Percentiles rank a stretch among this genome's conserved stretches.
These are phyloP conservation scores for Drosophila lutescens DNA, from an alignment of 2,888 invertebrate species.

Conservation along the genomic window DNA sequence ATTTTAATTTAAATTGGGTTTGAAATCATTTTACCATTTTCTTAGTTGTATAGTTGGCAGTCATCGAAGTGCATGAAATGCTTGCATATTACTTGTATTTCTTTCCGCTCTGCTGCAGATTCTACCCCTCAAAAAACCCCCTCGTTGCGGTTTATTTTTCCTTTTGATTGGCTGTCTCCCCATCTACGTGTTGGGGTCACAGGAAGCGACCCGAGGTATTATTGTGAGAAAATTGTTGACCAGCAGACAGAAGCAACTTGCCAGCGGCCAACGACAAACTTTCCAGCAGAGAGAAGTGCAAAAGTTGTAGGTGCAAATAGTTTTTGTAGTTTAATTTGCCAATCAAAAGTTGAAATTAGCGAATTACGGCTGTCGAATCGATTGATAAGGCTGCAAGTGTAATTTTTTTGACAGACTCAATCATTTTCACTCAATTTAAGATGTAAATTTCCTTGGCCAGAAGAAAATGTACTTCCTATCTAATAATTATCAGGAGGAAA, in stretches of 20 bases:
- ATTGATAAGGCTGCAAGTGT: slow-evolving; percentile 17
- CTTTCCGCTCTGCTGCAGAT: slow-evolving; percentile 27
- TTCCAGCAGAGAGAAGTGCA: slow-evolving; percentile 36
- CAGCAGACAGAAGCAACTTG: slow-evolving; percentile 29
- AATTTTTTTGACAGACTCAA: neutral
- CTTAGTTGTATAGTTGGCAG: slow-evolving; percentile 10
- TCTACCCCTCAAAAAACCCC: neutral
- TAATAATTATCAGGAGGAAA: slow-evolving; percentile 7
- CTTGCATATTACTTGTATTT: slow-evolving; percentile 67
- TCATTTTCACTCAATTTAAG: neutral
- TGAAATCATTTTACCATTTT: too few relatives aligned
- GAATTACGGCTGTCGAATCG: slow-evolving; percentile 26
- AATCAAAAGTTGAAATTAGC: slow-evolving; percentile 46
- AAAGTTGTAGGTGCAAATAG: slow-evolving; percentile 50
- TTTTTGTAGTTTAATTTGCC: slow-evolving; percentile 52
- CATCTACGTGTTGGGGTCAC: slow-evolving; percentile 45
- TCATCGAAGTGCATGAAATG: slow-evolving; percentile 63
- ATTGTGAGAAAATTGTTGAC: slow-evolving; percentile 65
- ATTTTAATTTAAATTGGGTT: too few relatives aligned
- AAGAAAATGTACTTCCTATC: neutral
- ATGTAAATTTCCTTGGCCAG: neutral
- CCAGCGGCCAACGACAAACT: slow-evolving; percentile 34
- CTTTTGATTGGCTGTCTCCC: slow-evolving; percentile 63
- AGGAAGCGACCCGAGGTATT: slow-evolving; percentile 57
- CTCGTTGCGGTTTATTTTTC: slow-evolving; percentile 54